Evolutionary conservation across 2,888 invertebrate genomes (phyloP), one percentile per base, ranked within the genome.

Genomic region (Morpho achilles): DNA sequence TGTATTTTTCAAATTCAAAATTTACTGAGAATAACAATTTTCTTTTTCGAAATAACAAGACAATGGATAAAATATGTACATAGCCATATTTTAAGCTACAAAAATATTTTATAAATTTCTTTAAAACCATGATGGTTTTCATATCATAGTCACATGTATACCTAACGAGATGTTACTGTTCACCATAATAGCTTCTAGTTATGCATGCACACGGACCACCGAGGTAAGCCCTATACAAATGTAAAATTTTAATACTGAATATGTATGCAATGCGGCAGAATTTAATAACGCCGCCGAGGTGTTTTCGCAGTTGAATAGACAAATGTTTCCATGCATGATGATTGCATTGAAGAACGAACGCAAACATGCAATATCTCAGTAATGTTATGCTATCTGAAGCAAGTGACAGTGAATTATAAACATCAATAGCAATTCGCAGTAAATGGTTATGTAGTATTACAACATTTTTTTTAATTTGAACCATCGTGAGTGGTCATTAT

Each of bases 181-280:
- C 23, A 41, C 55, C 60, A 54, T 44, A 59, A 60, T 58, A 60
- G 49, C 53, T 42, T 16, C 49, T 57, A 45, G 58, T 62, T 62
- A 62, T 62, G 62, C 60, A 62, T 60, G 62, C 49, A 55, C 60
- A 60, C 54, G 60, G 44, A 49, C 44, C 16, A 43, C 52, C 16
- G 50, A 22, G 54, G 22, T 16, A 42, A 32, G 48, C 22, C 44
- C 40, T 10, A 32, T 41, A 58, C 16, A 53, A 52, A 60, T 46
- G 50, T 49, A 32, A 59, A 62, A 56, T 47, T 50, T 60, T 60
- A 55, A 62, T 41, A 53, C 54, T 62, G 55, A 58, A 62, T 58
- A 60, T 58, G 60, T 40, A 60, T 62, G 60, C 50, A 43, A 55
- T 60, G 60, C 58, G 55, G 60, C 58, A 53, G 57, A 62, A 53